A percentile compares a stretch with the other conserved stretches of the same genome.
These are phyloP conservation scores for Hapalemur alaotrensis DNA, from an alignment of 2,797 vertebrate species.

Conservation along the genomic window DNA sequence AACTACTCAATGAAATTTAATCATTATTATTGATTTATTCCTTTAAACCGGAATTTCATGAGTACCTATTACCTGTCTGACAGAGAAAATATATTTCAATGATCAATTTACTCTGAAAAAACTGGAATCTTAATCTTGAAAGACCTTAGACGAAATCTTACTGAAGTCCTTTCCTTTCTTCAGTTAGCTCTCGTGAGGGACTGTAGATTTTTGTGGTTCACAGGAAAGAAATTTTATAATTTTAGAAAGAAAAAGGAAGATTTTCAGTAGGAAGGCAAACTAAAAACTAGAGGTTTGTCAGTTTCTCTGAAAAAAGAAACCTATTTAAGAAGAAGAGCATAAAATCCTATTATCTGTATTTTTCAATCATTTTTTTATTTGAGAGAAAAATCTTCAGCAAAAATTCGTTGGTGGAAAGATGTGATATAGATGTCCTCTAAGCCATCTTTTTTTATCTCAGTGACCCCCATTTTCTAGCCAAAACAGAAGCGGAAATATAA, in stretches of 20 bases:
- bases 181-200: neutral
- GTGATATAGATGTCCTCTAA: neutral
- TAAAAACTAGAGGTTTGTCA: neutral
- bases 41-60: neutral
- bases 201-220: neutral
- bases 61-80: neutral
- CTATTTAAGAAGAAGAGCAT: neutral
- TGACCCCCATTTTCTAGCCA: neutral
- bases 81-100: conserved; percentile 30
- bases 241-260: conserved; percentile 16
- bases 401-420: neutral
- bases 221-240: neutral
- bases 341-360: neutral
- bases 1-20: neutral
- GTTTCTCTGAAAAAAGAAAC: neutral
- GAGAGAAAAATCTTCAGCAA: neutral
- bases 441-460: neutral
- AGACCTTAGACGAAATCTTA: neutral
- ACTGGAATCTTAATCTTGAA: neutral
- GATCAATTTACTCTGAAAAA: neutral
- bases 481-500: neutral
- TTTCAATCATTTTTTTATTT: neutral
- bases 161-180: neutral
- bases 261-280: neutral
- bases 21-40: neutral